Evolutionary conservation across 2,113 vertebrate species (phyloP), one percentile per base, ranked within the genome.

Genomic region (Sebastes fasciatus): DNA sequence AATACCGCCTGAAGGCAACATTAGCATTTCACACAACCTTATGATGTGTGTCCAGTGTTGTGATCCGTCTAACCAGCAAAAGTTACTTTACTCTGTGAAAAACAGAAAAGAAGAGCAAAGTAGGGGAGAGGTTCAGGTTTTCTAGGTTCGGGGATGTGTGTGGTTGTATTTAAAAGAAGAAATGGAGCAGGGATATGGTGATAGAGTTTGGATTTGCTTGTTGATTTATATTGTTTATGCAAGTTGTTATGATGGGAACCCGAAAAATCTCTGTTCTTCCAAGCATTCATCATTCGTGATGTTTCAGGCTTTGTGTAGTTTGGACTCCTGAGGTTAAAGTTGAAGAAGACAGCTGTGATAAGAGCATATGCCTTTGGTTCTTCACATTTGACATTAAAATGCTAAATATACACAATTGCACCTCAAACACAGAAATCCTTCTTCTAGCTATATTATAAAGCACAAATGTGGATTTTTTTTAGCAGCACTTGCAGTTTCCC

Each of bases 41-140:
- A 40, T 80, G 60, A 81, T 82, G 87, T 62, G 64, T 82, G 75
- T 75, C 80, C 63, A 67, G 62, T 84, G 75, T 84, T 85, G 58
- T 66, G 69, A 80, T 80, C 52, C 58, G 46, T 75, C 21, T 40
- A 10, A 65, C 40, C 46, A 63, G 19, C 64, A 34, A 40, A 75
- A 62, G 58, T 76, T 52, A 67, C 61, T 82, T 70, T 66, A 63
- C 23, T 21, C 63, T 17, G 8, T 17, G n/a, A 54, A 62, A 46
- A 4, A 62, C 2, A 0, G 72, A 60, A 54, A 12, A 17, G 45
- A 55, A 19, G 3, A 8, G 7, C 61, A 79, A 34, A 79, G 14
- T 7, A n/a, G 26, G 46, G 45, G 8, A 64, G 45, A 48, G 43
- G 21, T 5, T 14, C 14, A 40, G 34, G 49, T 63, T 68, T 34